Evolutionary conservation across 92 coral and sea anemone genomes (phyloP).

Genomic region (Virgularia gustaviana): DNA sequence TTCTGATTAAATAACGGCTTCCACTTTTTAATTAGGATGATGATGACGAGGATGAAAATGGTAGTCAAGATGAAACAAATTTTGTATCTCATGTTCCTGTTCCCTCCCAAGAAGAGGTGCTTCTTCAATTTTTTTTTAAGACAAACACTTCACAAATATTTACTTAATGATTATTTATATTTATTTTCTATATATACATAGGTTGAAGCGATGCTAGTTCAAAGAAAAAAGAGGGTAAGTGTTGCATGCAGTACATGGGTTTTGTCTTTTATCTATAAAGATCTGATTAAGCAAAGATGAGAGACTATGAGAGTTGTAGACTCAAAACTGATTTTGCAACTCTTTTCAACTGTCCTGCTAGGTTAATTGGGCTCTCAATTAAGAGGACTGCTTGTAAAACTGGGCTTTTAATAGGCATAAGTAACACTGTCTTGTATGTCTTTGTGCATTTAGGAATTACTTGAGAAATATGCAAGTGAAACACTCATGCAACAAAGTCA

Average conservation of each 20-base stretch:
- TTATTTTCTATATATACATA: no score
- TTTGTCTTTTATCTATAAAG: no score
- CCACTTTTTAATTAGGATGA: slow-evolving; percentile 51
- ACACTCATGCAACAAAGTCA: slow-evolving; percentile 89
- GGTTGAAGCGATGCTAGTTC: slow-evolving; percentile 96
- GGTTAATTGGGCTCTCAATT: no score
- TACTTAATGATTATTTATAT: neutral
- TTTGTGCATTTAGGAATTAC: slow-evolving; percentile 66
- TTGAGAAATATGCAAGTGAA: slow-evolving; percentile 94
- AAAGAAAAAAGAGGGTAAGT: slow-evolving; percentile 91
- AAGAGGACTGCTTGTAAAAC: no score
- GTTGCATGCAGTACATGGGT: no score
- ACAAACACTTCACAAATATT: neutral
- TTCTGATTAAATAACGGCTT: neutral
- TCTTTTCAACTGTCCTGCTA: neutral
- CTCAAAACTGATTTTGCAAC: no score
- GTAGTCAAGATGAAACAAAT: slow-evolving; percentile 65
- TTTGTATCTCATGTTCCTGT: slow-evolving; percentile 97
- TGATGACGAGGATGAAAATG: slow-evolving; percentile 67
- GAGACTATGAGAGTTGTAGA: no score
- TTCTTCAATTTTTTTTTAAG: neutral
- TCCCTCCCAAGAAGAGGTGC: slow-evolving; percentile 97
- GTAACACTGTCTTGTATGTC: neutral
- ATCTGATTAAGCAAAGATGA: no score
- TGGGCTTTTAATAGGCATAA: neutral